Evolutionary conservation across 2,797 vertebrate genomes (phyloP), one percentile per base, ranked within the genome.

Genomic region (Premnoplex brunnescens): DNA sequence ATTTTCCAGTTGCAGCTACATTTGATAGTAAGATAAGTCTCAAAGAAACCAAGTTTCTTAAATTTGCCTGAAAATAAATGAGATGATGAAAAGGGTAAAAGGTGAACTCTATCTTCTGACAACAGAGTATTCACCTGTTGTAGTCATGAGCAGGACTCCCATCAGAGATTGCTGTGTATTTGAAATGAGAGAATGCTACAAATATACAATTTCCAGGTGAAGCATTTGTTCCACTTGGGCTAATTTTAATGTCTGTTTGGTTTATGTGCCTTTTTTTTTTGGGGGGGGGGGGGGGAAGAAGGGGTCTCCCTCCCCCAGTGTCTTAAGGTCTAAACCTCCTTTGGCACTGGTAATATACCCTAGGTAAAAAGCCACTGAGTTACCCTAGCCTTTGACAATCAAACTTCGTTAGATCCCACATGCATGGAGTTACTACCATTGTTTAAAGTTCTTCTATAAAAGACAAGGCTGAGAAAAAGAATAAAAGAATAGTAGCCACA

Each of bases 251-350:
- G 15, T 5, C 1, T 46, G 6, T 27, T 64, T 83, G 7, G 39
- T 49, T 36, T 7, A 7, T 37, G 12, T n/a, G 9, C 26, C 10
- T 12, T n/a, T n/a, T 4, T 3, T 6, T 17, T n/a, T 55, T 13
- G 19, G 30, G 27, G 44, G 44, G 20, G 43, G 43, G 19, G 6
- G 14, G 39, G 39, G 39, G 39, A 39, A 44, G 43, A 44, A 44
- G 22, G 46, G 7, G 23, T 48, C 14, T 26, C 26, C 20, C 2
- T 2, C 1, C 30, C 41, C 44, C 3, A 20, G 1, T 76, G 13
- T 73, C 18, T 54, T 32, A 32, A 54, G 52, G 52, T 30, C 52
- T 54, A 54, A 32, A 54, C 52, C 84, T 87, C 15, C 43, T 69
- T 51, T 69, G 30, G 13, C 26, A 23, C 7, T 41, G 21, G 20